Percentiles rank a stretch among this genome's conserved stretches.
phyloP scores from a whole-genome alignment of 2,888 invertebrate species.

The Resseliella maxima region DNA sequence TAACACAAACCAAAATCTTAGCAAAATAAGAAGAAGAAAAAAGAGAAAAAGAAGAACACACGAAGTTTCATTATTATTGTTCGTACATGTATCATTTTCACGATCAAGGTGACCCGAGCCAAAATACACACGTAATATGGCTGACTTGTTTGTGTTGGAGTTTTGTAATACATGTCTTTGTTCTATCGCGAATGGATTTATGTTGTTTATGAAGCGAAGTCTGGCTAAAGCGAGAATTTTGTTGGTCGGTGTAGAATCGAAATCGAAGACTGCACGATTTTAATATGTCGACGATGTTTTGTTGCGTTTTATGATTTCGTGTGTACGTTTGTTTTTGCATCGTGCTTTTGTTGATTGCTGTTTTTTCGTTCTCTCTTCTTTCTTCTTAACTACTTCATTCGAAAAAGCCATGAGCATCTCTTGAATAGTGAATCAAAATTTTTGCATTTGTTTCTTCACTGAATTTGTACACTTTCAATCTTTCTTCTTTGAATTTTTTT shows the following conservation, averaged over 20 bases:
- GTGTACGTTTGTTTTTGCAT: neutral
- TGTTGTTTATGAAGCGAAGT: slow-evolving; percentile 8
- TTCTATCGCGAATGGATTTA: slow-evolving; percentile 37
- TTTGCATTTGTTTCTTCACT: slow-evolving; percentile 1
- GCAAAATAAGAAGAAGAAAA: neutral
- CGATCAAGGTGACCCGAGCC: slow-evolving; percentile 47
- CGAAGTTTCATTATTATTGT: neutral
- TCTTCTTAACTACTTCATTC: neutral
- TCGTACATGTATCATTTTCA: slow-evolving; percentile 50
- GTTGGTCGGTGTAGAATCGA: neutral
- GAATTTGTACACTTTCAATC: slow-evolving; percentile 9
- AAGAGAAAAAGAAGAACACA: neutral
- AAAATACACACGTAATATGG: neutral
- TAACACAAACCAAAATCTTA: slow-evolving; percentile 8
- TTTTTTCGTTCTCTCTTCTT: neutral
- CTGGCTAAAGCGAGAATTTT: neutral
- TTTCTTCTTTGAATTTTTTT: neutral
- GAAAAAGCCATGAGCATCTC: no score
- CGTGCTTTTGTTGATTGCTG: neutral
- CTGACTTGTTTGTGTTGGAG: neutral
- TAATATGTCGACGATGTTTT: neutral
- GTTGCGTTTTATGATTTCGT: neutral
- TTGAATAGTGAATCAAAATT: no score
- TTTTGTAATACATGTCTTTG: slow-evolving; percentile 14
- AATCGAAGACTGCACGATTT: neutral